Base-by-base conservation (phyloP, 2,888 invertebrate species). In the Xestia c-nigrum region DNA sequence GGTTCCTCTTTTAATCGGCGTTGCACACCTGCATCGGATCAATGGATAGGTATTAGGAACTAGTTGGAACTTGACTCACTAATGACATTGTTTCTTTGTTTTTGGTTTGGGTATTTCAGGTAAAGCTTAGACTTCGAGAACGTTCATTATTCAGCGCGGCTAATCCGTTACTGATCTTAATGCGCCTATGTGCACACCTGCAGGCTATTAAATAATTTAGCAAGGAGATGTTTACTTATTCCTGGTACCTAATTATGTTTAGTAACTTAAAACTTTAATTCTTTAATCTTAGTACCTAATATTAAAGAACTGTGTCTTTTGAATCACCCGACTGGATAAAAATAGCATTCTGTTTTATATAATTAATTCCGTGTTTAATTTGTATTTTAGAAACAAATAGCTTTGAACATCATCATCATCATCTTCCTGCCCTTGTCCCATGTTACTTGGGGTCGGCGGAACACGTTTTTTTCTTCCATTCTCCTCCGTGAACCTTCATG, bases 11-110 rank as follows among this genome's bases (percentile, higher is more conserved):
- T 65, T 87, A 87, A 89, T 90, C 85, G 83, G 85, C 85, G 74
- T 83, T 89, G 91, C 91, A 94, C 94, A 95, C 91, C 93, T 95
- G 95, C 89, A 83, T 85, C 78, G 81, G 82, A 76, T 82, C 90
- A 92, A 91, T 88, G 84, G 84, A 64, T 85, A 87, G 85, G 74
- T 87, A 83, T 87, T 75, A 70, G 38, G 52, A 78, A 84, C 67
- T 78, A 52, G 78, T 76, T 72, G 70, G 80, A 80, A 86, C 77
- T 76, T 70, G 72, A 65, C 61, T 71, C 55, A 24, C 24, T 74
- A 78, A 84, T 79, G 21, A 52, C 31, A 76, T 74, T 84, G 69
- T 77, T 76, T 73, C 65, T 65, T 69, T 72, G 57, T 83, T 50
- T 24, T 38, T 12, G 55, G 24, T 68, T 68, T 65, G 50, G 66